Base-by-base conservation (phyloP, 2,888 invertebrate species). In the Spatulosminthurus flaviceps region DNA sequence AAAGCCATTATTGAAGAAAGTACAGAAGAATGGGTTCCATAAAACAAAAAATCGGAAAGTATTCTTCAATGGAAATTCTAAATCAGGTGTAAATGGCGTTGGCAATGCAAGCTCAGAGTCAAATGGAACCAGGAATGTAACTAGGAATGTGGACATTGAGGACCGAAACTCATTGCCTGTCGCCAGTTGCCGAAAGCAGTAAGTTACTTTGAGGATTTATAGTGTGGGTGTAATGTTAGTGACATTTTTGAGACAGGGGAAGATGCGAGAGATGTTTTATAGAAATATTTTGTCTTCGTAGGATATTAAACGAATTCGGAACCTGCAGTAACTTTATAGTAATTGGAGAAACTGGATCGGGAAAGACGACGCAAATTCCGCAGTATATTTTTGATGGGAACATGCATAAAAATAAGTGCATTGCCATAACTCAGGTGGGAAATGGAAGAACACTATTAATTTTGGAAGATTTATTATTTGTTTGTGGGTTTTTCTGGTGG, bases 301-400 rank as follows among this genome's bases (percentile, higher is more conserved):
- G 80, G n/a, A 26, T 80, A 22, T 26, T 78, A 7, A n/a, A 73
- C 13, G 51, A 73, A 22, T 64, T 80, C 22, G n/a, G 60, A 7
- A 21, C 43, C 0, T n/a, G 34, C 22, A 24, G 29, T 16, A 70
- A 71, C 21, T 51, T 98, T 21, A 97, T 98, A 1, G 89, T 99
- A 0, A 98, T 99, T 7, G 99, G 99, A 85, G 99, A 99, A 88
- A 99, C 98, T 0, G 99, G 99, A n/a, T 98, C 97, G 0, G 99
- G 99, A 0, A 99, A 99, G 90, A 99, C 99, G 0, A 99, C 99
- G 19, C 99, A 98, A 89, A 99, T 99, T 86, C 99, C 99, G 0
- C 98, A 96, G 89, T 96, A 95, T 87, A 93, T 94, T 86, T 93
- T 93, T 0, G 93, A 94, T 83, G 91, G 92, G n/a, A 91, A 93